phyloP scores from a whole-genome alignment of 2,113 vertebrate species.

The Gulo gulo region DNA sequence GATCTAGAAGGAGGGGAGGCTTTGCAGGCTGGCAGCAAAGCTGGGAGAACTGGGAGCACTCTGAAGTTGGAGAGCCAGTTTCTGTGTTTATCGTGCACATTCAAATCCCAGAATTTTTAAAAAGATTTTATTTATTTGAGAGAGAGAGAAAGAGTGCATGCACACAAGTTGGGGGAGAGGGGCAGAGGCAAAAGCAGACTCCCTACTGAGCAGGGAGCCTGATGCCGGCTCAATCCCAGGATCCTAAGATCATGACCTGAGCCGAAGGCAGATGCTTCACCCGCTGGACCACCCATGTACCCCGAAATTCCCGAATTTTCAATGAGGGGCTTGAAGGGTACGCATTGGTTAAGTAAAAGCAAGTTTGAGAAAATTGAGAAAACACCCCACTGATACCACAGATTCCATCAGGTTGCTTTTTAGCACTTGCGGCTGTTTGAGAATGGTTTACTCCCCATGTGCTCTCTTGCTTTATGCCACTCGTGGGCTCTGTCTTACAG shows the following conservation, averaged over 20 bases:
- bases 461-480: neutral
- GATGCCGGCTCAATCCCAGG: accelerated
- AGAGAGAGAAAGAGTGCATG: neutral
- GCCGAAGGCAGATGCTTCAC: neutral
- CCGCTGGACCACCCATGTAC: neutral
- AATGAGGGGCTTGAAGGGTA: neutral
- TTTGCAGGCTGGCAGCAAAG: neutral
- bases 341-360: neutral
- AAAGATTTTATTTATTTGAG: neutral
- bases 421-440: neutral
- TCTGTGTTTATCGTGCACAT: neutral
- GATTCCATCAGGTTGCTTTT: neutral
- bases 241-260: neutral
- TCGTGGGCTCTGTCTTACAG: neutral
- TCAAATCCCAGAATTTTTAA: neutral
- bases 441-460: neutral
- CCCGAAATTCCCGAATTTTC: neutral
- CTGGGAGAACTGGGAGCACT: neutral
- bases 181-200: neutral
- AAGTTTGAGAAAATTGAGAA: neutral
- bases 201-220: neutral
- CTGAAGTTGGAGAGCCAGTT: neutral
- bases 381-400: neutral
- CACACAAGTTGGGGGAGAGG: neutral
- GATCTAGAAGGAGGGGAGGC: accelerated